Evolutionary conservation across 2,797 vertebrate species (phyloP), one percentile per base, ranked within the genome.

Genomic region (Scolopax bukidnonensis): DNA sequence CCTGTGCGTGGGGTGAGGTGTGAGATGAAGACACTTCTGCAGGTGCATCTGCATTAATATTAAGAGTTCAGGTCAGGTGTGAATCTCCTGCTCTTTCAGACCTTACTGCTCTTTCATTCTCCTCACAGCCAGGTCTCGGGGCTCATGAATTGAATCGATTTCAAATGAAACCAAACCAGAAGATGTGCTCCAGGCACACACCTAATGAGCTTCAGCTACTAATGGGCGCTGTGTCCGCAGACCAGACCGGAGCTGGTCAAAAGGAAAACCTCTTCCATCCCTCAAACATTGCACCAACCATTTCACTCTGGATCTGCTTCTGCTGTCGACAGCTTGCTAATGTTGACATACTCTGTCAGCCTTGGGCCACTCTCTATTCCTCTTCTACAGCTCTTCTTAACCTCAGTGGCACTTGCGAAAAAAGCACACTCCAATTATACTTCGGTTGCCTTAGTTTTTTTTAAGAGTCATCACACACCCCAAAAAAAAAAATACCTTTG

Each of bases 301-400:
- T 91, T 93, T 80, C 87, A 30, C 64, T 40, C 60, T 12, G 0
- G 84, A 87, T 82, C 87, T 11, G 84, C 89, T 95, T n/a, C 95
- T 94, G 95, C 6, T 91, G 93, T 78, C 28, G 69, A 97, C 96
- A 97, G 96, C 96, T 97, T 97, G 96, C 95, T 96, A 97, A 97
- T 97, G 95, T 80, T 89, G 91, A 91, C 89, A 93, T 92, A 59
- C 79, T 91, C 94, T 48, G 56, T 77, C 93, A 96, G 96, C 96
- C 96, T n/a, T 96, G 96, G 96, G 96, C 96, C 94, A 93, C 95
- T 65, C 82, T 78, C 67, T 45, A 0, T 74, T 92, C 87, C 79
- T 96, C 76, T 90, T 94, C 78, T 61, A 9, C 82, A 68, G 82
- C 95, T 95, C 92, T 90, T 60, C 89, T 53, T 69, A 86, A 89